phyloP scores from a whole-genome alignment of 1,140 invertebrate species.

The Drosophila lowei region DNA sequence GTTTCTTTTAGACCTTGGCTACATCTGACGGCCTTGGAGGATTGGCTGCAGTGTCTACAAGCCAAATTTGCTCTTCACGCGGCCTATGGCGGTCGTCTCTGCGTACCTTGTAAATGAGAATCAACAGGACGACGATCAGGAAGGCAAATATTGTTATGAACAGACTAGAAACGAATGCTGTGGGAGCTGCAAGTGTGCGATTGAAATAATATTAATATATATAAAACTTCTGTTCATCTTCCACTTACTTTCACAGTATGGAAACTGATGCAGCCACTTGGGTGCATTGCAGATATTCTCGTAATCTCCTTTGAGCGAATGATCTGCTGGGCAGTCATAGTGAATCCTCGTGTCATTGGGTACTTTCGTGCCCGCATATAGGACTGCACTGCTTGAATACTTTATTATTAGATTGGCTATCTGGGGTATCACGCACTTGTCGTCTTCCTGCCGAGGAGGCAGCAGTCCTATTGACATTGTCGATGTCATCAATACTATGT shows the following conservation, averaged over 20 bases:
- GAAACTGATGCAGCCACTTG: conserved; percentile 28
- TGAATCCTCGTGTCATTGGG: conserved; percentile 23
- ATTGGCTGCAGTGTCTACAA: conserved; percentile 29
- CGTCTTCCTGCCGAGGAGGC: background rate
- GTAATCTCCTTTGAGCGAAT: conserved; percentile 14
- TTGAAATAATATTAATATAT: background rate
- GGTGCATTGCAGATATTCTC: conserved; percentile 23
- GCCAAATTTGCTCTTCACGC: conserved; percentile 38
- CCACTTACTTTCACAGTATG: conserved; percentile 44
- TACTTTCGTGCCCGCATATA: conserved; percentile 17
- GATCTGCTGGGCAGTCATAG: conserved; percentile 37
- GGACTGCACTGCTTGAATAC: conserved; percentile 7
- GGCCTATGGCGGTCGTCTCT: conserved; percentile 5
- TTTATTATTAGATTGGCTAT: conserved; percentile 33
- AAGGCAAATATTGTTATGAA: conserved; percentile 26
- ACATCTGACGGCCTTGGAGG: background rate
- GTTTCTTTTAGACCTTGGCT: conserved; percentile 20
- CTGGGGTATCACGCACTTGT: conserved; percentile 29
- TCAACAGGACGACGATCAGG: conserved; percentile 22
- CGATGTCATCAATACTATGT: background rate
- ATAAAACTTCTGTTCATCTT: background rate
- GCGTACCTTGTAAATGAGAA: conserved; percentile 14
- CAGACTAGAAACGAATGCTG: background rate
- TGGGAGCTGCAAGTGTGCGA: conserved; percentile 16
- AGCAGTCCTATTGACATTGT: background rate